A percentile compares a stretch with the other conserved stretches of the same genome.
These are phyloP conservation scores for Dicerorhinus sumatrensis DNA, from an alignment of 2,113 vertebrate species.

Conservation along the genomic window DNA sequence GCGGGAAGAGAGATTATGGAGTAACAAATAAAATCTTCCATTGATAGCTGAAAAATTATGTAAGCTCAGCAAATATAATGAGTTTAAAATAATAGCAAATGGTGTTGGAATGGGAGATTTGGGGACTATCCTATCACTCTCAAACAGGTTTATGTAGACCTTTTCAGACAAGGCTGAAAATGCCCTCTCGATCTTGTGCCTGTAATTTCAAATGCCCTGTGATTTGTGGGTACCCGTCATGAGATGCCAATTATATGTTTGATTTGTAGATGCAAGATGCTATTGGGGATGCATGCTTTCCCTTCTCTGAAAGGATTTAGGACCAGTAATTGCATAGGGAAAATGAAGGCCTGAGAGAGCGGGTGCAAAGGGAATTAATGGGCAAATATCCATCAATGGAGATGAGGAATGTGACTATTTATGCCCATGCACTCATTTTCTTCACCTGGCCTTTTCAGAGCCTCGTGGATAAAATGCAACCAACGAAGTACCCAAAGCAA, in stretches of 20 bases:
- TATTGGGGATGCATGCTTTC: conserved; percentile 66
- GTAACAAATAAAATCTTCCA: conserved; percentile 58
- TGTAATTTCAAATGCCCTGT: conserved; percentile 75
- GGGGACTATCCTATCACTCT: conserved; percentile 65
- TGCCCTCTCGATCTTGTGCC: conserved; percentile 54
- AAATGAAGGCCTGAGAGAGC: conserved; percentile 60
- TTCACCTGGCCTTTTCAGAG: conserved; percentile 50
- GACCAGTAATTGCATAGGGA: conserved; percentile 71
- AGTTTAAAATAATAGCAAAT: conserved; percentile 73
- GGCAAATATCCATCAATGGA: conserved; percentile 56
- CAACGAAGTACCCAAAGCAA: neutral
- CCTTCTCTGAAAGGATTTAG: conserved; percentile 69
- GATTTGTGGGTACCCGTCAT: conserved; percentile 77
- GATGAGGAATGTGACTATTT: conserved; percentile 18
- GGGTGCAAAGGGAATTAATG: conserved; percentile 58
- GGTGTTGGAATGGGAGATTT: conserved; percentile 61
- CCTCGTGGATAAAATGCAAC: neutral
- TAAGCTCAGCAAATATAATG: conserved; percentile 70
- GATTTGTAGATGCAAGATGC: conserved; percentile 79
- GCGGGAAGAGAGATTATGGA: conserved; percentile 41
- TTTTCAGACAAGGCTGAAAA: conserved; percentile 65
- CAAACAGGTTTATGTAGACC: conserved; percentile 64
- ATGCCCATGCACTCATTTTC: conserved; percentile 43
- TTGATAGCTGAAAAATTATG: conserved; percentile 58
- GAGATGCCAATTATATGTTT: conserved; percentile 77